These are phyloP conservation scores for Brienomyrus brachyistius DNA, from an alignment of 2,113 vertebrate species.

Conservation along the genomic window DNA sequence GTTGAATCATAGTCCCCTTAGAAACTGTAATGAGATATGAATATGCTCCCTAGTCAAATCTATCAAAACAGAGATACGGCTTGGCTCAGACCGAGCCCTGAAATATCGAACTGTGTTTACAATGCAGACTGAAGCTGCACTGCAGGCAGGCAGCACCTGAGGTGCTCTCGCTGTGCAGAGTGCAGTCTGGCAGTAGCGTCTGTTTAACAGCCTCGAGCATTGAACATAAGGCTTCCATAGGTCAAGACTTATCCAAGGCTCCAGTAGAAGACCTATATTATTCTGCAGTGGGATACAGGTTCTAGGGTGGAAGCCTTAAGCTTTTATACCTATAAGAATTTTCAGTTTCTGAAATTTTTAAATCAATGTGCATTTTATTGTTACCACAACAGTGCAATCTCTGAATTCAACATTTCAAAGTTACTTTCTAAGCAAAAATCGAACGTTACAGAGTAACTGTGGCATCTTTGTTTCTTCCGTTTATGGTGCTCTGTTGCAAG, in stretches of 20 bases:
- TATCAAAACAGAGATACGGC: background rate
- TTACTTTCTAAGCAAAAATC: background rate
- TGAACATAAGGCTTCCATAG: background rate
- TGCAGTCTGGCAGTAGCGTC: background rate
- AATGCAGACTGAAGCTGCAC: background rate
- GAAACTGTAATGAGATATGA: conserved; percentile 19
- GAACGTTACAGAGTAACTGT: background rate
- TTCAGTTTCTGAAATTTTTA: background rate
- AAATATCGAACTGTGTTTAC: background rate
- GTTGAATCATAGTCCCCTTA: conserved; percentile 11
- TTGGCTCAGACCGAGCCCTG: background rate
- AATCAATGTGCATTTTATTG: background rate
- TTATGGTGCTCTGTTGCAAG: background rate
- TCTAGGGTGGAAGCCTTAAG: background rate
- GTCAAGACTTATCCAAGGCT: too few relatives aligned
- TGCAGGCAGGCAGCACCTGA: background rate
- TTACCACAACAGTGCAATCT: background rate
- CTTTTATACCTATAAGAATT: background rate
- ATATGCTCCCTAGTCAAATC: conserved; percentile 10
- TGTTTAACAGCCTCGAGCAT: background rate
- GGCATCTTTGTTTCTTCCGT: background rate
- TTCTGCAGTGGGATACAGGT: background rate
- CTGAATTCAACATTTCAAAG: background rate
- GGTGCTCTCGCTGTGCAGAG: background rate
- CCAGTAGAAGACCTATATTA: background rate